Base-by-base conservation (phyloP, 2,888 invertebrate genomes). In the Siphlonurus alternatus region DNA sequence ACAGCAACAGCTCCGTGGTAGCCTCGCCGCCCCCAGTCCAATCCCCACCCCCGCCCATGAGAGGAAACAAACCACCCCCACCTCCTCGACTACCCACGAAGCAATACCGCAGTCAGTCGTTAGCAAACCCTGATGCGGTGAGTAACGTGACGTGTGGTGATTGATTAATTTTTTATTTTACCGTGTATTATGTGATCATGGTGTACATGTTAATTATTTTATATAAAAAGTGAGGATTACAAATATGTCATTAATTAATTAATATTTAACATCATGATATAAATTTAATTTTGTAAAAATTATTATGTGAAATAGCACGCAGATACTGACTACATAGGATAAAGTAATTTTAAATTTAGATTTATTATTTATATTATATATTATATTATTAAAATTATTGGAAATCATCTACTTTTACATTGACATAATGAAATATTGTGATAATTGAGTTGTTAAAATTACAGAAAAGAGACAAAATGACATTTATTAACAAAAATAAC, bases 31-130 rank as follows among this genome's bases (percentile, higher is more conserved):
- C 70, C 66, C 71, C 66, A 53, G 79, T 81, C 66, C 79, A 81
- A 59, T 83, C 83, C 0, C 83, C 84, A 0, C 81, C 83, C 1
- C 73, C 80, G 51, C 74, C 74, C 53, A 51, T 60, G 3, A 38
- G 53, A 19, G 61, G 60, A 76, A 78, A 64, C 76, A 80, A 63
- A 71, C 72, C 53, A 71, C 73, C 15, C 23, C 74, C 75, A 1
- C 75, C 76, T 1, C 76, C 77, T 0, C 72, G 76, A 61, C 70
- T 78, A 25, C 76, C 76, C 0, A 71, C 74, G 65, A 77, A 85
- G 71, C 84, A 85, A 71, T 88, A 89, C 73, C 80, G 89, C 66
- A 89, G 89, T n/a, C 87, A 89, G 71, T 89, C 89, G 0, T 74
- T 90, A 38, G 76, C 77, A 1, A 82, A 5, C 56, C n/a, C 56